Evolutionary conservation across 2,888 invertebrate species (phyloP).

Genomic region (Trimorus sp.): DNA sequence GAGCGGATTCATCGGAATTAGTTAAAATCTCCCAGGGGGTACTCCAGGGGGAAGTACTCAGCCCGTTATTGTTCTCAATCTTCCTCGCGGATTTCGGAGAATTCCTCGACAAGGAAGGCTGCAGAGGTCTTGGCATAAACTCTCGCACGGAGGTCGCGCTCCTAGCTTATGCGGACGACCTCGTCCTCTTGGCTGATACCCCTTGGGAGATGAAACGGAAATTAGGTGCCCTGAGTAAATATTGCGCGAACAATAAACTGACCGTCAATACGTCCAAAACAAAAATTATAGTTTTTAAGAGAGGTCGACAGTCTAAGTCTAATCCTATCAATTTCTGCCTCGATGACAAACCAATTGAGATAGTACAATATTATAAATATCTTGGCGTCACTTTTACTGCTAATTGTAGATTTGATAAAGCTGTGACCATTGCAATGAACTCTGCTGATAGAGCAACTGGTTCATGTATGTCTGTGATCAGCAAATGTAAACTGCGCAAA

Average conservation of each 20-base stretch:
- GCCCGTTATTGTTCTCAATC: not conserved
- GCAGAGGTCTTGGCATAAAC: not conserved
- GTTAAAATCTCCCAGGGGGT: not conserved
- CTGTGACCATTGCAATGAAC: too few species aligned
- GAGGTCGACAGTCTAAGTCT: not conserved
- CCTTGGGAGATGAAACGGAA: constrained; percentile 3
- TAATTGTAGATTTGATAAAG: too few species aligned
- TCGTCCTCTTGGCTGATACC: not conserved
- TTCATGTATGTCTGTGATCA: too few species aligned
- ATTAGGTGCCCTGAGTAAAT: not conserved
- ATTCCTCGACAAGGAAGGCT: not conserved
- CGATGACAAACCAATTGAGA: not conserved
- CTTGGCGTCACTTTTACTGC: too few species aligned
- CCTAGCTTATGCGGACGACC: not conserved
- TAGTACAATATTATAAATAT: not conserved
- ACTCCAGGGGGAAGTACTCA: not conserved
- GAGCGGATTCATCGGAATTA: too few species aligned
- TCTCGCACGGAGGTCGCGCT: not conserved
- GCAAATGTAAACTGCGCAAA: too few species aligned
- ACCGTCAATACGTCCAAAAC: constrained; percentile 6
- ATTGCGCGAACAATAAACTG: not conserved
- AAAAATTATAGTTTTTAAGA: constrained; percentile 1
- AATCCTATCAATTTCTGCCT: not conserved
- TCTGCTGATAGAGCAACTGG: too few species aligned
- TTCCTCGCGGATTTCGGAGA: not conserved